Percentiles rank a stretch among this genome's conserved stretches.
phyloP scores from a whole-genome alignment of 2,888 invertebrate genomes.

The Candidula unifasciata region DNA sequence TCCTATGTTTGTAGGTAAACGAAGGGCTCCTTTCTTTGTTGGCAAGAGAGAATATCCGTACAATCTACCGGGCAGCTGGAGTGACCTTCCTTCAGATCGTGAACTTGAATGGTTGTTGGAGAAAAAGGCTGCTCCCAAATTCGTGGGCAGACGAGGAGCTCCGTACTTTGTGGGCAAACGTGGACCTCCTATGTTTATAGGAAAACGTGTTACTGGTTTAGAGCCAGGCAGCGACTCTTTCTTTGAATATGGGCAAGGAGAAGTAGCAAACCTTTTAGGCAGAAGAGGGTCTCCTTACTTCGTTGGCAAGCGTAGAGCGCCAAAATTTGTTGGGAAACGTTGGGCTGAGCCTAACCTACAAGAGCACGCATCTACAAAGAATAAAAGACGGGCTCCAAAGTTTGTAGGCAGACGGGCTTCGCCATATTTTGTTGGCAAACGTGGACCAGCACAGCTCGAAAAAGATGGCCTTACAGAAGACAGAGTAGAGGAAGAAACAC shows the following conservation, averaged over 20 bases:
- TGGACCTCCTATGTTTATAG: constrained; percentile 22
- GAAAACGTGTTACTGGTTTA: not conserved
- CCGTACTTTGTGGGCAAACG: constrained; percentile 29
- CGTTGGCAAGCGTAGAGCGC: constrained; percentile 15
- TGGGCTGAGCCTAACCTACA: not conserved
- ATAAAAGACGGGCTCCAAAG: constrained; percentile 21
- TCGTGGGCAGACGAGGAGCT: constrained; percentile 12
- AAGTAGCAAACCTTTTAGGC: constrained; percentile 12
- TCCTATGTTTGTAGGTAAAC: constrained; percentile 35
- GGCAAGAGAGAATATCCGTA: constrained; percentile 11
- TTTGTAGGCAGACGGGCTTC: constrained; percentile 26
- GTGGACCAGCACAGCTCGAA: not conserved
- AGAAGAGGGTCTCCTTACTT: not conserved
- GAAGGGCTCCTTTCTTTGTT: constrained; percentile 23
- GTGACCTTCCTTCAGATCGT: not conserved
- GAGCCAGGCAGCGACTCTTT: not conserved
- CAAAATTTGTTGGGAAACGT: constrained; percentile 12
- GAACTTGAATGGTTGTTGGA: not conserved
- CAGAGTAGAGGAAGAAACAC: not conserved
- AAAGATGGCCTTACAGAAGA: not conserved
- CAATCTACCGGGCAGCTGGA: not conserved
- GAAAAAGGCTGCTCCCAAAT: not conserved
- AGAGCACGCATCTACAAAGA: not conserved
- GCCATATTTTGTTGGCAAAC: constrained; percentile 34
- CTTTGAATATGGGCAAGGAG: not conserved